These are phyloP conservation scores for Bombyx huttoni DNA, from an alignment of 2,888 invertebrate species.

Conservation along the genomic window DNA sequence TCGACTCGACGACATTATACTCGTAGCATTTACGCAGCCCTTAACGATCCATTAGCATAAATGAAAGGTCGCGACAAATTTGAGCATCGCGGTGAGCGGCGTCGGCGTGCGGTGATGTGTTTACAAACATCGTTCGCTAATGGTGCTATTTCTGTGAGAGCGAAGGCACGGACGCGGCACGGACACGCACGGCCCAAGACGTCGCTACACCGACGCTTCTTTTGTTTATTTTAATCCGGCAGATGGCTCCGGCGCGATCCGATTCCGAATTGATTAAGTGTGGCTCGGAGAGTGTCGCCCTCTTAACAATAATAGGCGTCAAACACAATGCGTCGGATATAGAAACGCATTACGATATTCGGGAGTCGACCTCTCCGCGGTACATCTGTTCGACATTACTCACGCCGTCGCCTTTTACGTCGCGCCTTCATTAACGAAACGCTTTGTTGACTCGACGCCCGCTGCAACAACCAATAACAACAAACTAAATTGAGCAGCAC, in stretches of 20 bases:
- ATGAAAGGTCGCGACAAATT: constrained; percentile 52
- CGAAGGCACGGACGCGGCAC: constrained; percentile 1
- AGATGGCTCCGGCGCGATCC: constrained; percentile 11
- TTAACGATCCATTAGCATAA: constrained; percentile 60
- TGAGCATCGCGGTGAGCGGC: constrained; percentile 17
- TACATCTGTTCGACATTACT: constrained; percentile 4
- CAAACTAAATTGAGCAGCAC: neutral
- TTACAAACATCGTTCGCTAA: constrained; percentile 51
- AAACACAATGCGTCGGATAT: constrained; percentile 17
- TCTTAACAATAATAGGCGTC: constrained; percentile 14
- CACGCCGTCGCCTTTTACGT: constrained; percentile 2
- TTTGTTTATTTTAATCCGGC: constrained; percentile 30
- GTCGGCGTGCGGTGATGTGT: constrained; percentile 22
- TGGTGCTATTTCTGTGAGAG: constrained; percentile 41
- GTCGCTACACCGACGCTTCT: constrained; percentile 10
- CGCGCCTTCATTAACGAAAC: neutral
- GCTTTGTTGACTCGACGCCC: neutral
- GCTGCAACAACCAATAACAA: neutral
- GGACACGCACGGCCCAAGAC: constrained; percentile 1
- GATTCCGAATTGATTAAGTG: constrained; percentile 28
- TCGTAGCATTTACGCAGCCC: constrained; percentile 34
- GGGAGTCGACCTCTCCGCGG: constrained; percentile 5
- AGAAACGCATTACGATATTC: constrained; percentile 18
- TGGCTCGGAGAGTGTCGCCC: constrained; percentile 22
- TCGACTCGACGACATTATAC: neutral